Evolutionary conservation across 2,113 vertebrate genomes (phyloP), one percentile per base, ranked within the genome.

Genomic region (Eudyptes chrysolophus): DNA sequence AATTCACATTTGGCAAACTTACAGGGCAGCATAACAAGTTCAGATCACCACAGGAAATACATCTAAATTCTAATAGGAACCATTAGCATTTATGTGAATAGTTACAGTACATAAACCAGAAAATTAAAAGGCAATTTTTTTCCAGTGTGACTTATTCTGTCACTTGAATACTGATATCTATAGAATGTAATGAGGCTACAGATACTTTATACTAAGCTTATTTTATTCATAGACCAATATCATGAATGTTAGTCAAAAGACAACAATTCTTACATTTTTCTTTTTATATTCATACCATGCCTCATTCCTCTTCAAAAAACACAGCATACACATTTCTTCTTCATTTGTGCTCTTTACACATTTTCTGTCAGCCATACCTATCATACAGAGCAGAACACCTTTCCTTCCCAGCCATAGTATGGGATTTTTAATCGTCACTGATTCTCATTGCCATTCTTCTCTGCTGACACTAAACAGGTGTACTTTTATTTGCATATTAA

Each of bases 21-120:
- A 94, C 74, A 70, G 78, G 64, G 85, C 42, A 97, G 71, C 64
- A 85, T 89, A 95, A 95, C 80, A 95, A 95, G 87, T 94, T 97
- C 84, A 97, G 40, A 82, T 69, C 69, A 60, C 36, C 40, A 54
- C 2, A 82, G 32, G 81, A 91, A 89, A 79, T 29, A 54, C 9
- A 72, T 87, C 82, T 91, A 94, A 88, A 95, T 82, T 88, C 89
- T 83, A 91, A 89, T 40, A 94, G n/a, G 27, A 88, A 81, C 34
- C 51, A 96, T 52, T 58, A 94, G 71, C 38, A 90, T 97, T 83
- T 87, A 74, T 89, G 64, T 80, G 79, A 96, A 88, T 75, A 87
- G 86, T 87, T 84, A 49, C 48, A 87, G 61, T 36, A 94, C 64
- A 65, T 80, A 88, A 68, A 62, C 11, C 61, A 95, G 58, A 69